These are phyloP conservation scores for Caerostris darwini DNA, from an alignment of 1,140 invertebrate species.

Conservation along the genomic window DNA sequence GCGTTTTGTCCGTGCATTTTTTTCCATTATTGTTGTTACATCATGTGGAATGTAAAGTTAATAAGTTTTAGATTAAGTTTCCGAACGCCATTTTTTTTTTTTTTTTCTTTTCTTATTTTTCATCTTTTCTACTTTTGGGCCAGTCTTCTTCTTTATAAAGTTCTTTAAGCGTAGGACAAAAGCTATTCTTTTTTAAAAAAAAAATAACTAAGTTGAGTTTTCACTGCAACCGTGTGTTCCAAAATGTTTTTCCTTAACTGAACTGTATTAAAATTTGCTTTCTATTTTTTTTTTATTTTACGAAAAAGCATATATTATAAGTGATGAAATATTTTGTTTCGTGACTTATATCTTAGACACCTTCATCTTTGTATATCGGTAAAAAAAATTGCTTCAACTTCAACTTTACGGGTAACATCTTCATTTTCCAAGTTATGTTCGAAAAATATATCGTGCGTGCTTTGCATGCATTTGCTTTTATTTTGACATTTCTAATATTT, in stretches of 20 bases:
- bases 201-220: background rate
- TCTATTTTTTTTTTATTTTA: background rate
- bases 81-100: slow-evolving; percentile 52
- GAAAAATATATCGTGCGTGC: background rate
- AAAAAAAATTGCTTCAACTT: slow-evolving; percentile 4
- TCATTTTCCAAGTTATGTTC: background rate
- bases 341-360: background rate
- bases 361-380: background rate
- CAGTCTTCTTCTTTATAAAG: background rate
- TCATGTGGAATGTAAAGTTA: slow-evolving; percentile 77
- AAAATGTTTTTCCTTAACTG: slow-evolving; percentile 29
- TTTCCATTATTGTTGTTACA: slow-evolving; percentile 77
- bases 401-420: background rate
- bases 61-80: slow-evolving; percentile 78
- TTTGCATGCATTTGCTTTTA: background rate
- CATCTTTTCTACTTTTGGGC: slow-evolving; percentile 2
- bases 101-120: slow-evolving; percentile 9
- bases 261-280: background rate
- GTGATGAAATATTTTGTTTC: background rate
- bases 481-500: background rate
- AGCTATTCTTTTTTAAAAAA: slow-evolving; percentile 17
- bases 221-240: background rate
- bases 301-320: background rate
- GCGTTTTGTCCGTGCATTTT: slow-evolving; percentile 65
- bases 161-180: slow-evolving; percentile 46